phyloP scores from a whole-genome alignment of 2,113 vertebrate species.

The Etheostoma spectabile region DNA sequence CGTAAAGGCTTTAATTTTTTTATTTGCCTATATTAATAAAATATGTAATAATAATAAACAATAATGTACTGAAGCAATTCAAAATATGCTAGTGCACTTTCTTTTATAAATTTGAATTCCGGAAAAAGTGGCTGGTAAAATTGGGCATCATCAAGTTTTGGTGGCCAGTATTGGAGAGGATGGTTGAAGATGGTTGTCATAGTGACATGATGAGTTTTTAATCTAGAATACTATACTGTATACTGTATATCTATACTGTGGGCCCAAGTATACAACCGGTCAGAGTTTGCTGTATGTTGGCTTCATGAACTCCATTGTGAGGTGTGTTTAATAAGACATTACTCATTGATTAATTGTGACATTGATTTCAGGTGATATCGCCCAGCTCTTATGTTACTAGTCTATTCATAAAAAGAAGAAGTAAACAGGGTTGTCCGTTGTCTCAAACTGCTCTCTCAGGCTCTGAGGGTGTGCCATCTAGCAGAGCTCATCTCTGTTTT shows the following conservation, averaged over 20 bases:
- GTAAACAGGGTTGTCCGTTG: neutral
- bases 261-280: neutral
- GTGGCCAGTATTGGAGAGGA: neutral
- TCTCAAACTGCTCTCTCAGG: neutral
- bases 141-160: neutral
- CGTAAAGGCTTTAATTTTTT: too few relatives aligned
- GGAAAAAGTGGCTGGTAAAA: neutral
- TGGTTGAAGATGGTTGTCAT: too few relatives aligned
- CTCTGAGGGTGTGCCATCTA: neutral
- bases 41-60: too few relatives aligned
- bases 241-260: too few relatives aligned
- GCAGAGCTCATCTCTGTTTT: neutral
- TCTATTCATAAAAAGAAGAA: neutral
- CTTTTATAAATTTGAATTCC: too few relatives aligned
- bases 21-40: too few relatives aligned
- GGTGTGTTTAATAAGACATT: neutral
- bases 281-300: neutral
- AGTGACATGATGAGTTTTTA: neutral
- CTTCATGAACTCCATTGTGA: neutral
- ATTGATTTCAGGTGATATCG: neutral
- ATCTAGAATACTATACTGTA: too few relatives aligned
- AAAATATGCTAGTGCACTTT: too few relatives aligned
- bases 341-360: neutral
- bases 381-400: neutral
- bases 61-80: too few relatives aligned